These are phyloP conservation scores for Hippocampus comes DNA, from an alignment of 2,113 vertebrate species.

Conservation along the genomic window DNA sequence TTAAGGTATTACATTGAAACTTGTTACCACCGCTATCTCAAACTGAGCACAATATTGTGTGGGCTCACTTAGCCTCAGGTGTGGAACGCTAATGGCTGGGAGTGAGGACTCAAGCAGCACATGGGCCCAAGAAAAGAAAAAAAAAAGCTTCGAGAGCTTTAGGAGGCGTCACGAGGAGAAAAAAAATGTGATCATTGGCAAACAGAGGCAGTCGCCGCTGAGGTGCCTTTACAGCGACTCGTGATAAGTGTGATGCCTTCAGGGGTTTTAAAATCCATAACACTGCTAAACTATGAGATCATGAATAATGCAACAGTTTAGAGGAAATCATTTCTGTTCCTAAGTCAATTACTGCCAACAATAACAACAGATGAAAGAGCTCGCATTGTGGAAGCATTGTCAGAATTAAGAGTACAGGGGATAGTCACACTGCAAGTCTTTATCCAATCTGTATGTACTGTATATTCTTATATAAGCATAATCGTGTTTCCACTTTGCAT, in stretches of 20 bases:
- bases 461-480: conserved; percentile 6
- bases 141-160: conserved; percentile 41
- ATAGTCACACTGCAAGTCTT: neutral
- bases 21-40: neutral
- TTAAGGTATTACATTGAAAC: neutral
- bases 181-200: neutral
- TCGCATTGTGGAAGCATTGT: conserved; percentile 13
- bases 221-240: conserved; percentile 27
- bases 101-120: conserved; percentile 40
- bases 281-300: conserved; percentile 19
- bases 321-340: conserved; percentile 6
- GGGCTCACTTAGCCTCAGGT: conserved; percentile 60
- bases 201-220: conserved; percentile 8
- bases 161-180: conserved; percentile 10
- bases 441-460: neutral
- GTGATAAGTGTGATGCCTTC: conserved; percentile 22
- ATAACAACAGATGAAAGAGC: conserved; percentile 9
- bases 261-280: conserved; percentile 19
- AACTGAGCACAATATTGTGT: conserved; percentile 38
- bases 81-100: conserved; percentile 56
- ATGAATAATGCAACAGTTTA: conserved; percentile 36
- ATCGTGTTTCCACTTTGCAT: conserved; percentile 1
- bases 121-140: conserved; percentile 25
- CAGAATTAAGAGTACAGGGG: conserved; percentile 11
- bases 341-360: conserved; percentile 3